phyloP scores from a whole-genome alignment of 2,797 vertebrate species.

The Anolis apletophallus region DNA sequence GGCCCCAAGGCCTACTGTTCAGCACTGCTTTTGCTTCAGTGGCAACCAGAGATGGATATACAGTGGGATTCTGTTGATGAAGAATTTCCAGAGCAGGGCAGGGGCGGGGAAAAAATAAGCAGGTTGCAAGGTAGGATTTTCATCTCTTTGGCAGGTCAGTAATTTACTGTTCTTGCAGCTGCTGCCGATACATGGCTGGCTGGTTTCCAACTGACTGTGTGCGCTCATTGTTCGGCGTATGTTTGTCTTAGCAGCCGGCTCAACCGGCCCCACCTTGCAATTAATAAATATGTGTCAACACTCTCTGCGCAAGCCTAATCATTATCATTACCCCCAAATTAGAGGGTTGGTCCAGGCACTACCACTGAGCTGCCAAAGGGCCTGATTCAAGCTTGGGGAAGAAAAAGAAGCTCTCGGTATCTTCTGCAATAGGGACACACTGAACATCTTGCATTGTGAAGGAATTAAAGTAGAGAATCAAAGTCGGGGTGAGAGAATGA shows the following conservation, averaged over 20 bases:
- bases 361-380: constrained; percentile 44
- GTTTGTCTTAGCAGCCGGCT: constrained; percentile 72
- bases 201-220: constrained; percentile 65
- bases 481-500: constrained; percentile 41
- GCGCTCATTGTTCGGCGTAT: constrained; percentile 62
- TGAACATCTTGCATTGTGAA: constrained; percentile 57
- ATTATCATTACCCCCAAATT: constrained; percentile 67
- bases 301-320: constrained; percentile 59
- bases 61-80: not conserved
- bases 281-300: constrained; percentile 78
- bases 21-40: constrained; percentile 48
- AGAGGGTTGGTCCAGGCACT: constrained; percentile 53
- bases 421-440: constrained; percentile 31
- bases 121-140: constrained; percentile 10
- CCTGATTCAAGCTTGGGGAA: constrained; percentile 54
- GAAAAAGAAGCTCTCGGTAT: constrained; percentile 30
- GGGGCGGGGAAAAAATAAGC: constrained; percentile 16
- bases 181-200: constrained; percentile 69
- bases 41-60: not conserved
- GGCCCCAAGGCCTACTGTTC: constrained; percentile 36
- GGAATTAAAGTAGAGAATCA: constrained; percentile 56
- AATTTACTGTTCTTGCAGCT: constrained; percentile 65
- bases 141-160: constrained; percentile 43
- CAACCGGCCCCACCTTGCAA: constrained; percentile 73
- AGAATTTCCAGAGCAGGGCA: constrained; percentile 37